Evolutionary conservation across 2,888 invertebrate genomes (phyloP).

Genomic region (Morpho achilles): DNA sequence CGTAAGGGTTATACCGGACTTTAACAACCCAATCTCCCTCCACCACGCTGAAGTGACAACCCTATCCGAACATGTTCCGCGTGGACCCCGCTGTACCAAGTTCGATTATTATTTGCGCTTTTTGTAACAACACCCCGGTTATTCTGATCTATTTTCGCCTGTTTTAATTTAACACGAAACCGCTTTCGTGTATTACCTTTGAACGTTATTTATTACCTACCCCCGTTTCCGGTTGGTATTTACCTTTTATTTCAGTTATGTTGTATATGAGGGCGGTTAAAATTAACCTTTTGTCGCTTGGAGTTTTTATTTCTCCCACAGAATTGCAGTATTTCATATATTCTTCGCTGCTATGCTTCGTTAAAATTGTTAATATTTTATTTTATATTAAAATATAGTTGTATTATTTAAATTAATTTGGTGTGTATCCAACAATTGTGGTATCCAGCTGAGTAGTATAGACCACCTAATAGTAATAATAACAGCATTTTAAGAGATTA

Average conservation of each 20-base stretch:
- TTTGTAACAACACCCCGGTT: constrained; percentile 17
- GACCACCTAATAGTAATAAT: too few relatives aligned
- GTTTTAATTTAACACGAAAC: constrained; percentile 24
- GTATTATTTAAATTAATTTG: too few relatives aligned
- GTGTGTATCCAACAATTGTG: too few relatives aligned
- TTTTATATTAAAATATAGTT: not conserved
- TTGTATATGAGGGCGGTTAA: constrained; percentile 2
- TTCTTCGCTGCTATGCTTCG: not conserved
- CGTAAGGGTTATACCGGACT: too few relatives aligned
- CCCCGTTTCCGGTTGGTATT: constrained; percentile 1
- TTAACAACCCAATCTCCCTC: too few relatives aligned
- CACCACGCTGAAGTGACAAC: constrained; percentile 7
- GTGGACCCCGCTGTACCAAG: constrained; percentile 16
- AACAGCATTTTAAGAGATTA: too few relatives aligned
- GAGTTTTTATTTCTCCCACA: not conserved
- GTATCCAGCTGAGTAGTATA: too few relatives aligned
- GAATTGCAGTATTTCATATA: constrained; percentile 1
- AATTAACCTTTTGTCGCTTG: constrained; percentile 8
- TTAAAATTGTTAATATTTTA: not conserved
- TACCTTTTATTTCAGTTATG: constrained; percentile 4
- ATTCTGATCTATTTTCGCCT: constrained; percentile 19
- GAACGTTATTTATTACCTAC: constrained; percentile 16
- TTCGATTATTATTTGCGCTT: constrained; percentile 20
- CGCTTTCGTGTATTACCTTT: constrained; percentile 20
- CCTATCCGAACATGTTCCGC: constrained; percentile 13